phyloP scores from a whole-genome alignment of 2,888 invertebrate genomes.

The Polia nebulosa region DNA sequence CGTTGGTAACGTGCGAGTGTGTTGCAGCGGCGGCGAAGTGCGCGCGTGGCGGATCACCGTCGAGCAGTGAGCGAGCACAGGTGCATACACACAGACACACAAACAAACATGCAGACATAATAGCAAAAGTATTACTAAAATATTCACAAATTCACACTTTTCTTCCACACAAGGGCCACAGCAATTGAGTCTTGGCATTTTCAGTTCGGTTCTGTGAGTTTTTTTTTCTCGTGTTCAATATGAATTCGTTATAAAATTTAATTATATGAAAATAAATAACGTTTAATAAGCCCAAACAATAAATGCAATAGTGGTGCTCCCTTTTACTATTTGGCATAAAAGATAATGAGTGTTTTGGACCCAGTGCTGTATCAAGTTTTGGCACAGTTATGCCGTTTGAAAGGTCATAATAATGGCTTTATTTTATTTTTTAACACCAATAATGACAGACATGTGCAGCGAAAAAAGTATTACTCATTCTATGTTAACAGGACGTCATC shows the following conservation, averaged over 20 bases:
- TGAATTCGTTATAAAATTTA: neutral
- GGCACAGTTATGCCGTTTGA: no score
- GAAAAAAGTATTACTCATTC: no score
- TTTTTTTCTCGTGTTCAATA: neutral
- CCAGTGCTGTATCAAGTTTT: no score
- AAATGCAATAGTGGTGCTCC: neutral
- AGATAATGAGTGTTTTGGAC: no score
- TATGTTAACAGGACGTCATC: no score
- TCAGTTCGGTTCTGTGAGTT: neutral
- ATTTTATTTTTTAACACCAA: no score
- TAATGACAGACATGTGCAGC: no score
- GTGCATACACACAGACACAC: conserved; percentile 65
- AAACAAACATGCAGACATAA: neutral
- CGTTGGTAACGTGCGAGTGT: conserved; percentile 71
- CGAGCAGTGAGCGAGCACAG: conserved; percentile 82
- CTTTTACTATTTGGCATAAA: neutral
- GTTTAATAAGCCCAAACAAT: neutral
- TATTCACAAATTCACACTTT: neutral
- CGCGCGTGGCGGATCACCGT: conserved; percentile 92
- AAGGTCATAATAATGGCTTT: no score
- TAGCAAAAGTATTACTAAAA: neutral
- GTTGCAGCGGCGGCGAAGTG: conserved; percentile 94
- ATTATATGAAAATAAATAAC: neutral
- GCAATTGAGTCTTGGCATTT: neutral
- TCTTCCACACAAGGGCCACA: neutral